Conservation (phyloP, 2,797 vertebrate genomes). For the Phalloptychus januarius region DNA sequence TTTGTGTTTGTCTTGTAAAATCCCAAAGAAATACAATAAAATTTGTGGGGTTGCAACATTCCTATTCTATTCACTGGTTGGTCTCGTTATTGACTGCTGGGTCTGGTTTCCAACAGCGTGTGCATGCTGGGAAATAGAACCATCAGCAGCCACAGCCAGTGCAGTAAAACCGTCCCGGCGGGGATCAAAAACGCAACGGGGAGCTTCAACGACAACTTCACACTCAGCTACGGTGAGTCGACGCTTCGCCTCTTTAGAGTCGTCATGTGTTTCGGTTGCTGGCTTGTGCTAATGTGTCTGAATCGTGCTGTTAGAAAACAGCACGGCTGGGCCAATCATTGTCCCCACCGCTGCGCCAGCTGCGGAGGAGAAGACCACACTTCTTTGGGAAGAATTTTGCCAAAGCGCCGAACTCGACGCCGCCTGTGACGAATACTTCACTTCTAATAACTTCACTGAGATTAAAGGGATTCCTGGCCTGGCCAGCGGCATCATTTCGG, state of each 20-base stretch:
- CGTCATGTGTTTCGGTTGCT: too few relatives aligned
- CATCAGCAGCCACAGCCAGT: constrained; percentile 79
- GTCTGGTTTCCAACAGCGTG: constrained; percentile 73
- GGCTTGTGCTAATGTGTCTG: neutral
- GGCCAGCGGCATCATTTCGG: constrained; percentile 85
- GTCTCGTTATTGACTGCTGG: neutral
- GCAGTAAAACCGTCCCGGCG: constrained; percentile 76
- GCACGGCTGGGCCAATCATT: constrained; percentile 41
- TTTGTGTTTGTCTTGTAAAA: neutral
- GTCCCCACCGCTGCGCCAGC: neutral
- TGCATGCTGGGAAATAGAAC: constrained; percentile 91
- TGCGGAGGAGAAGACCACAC: constrained; percentile 64
- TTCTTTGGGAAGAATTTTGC: constrained; percentile 86
- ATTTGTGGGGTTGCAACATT: neutral
- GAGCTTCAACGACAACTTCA: constrained; percentile 57
- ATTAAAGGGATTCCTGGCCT: constrained; percentile 87
- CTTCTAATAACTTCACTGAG: constrained; percentile 79
- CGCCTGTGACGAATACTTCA: constrained; percentile 87
- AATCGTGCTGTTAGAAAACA: constrained; percentile 51
- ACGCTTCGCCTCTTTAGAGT: neutral
- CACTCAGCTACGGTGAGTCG: constrained; percentile 26
- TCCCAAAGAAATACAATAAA: neutral
- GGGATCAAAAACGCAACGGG: neutral
- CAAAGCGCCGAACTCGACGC: constrained; percentile 75
- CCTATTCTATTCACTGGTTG: neutral